Evolutionary conservation across 2,888 invertebrate species (phyloP).

Genomic region (Agonopterix alstromeriana): DNA sequence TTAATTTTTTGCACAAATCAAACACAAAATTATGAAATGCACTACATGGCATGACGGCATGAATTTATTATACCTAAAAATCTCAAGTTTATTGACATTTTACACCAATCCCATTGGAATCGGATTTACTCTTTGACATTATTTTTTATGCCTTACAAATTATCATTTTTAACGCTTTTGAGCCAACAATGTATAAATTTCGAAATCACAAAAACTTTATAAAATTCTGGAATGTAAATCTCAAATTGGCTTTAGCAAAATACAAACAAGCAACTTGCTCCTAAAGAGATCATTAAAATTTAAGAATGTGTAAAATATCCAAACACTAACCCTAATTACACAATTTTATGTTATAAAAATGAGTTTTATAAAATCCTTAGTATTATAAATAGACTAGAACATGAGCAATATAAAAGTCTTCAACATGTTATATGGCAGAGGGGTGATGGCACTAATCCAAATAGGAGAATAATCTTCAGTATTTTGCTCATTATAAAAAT

Average conservation of each 20-base stretch:
- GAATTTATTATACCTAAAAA: no score
- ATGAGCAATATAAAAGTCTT: slow-evolving; percentile 69
- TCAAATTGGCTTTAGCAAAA: slow-evolving; percentile 28
- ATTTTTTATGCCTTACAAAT: background rate
- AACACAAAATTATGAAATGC: no score
- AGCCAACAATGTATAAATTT: slow-evolving; percentile 17
- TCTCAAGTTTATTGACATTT: no score
- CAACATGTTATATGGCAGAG: slow-evolving; percentile 55
- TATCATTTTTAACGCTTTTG: slow-evolving; percentile 4
- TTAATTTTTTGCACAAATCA: no score
- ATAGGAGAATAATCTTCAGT: slow-evolving; percentile 20
- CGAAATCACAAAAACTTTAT: slow-evolving; percentile 17
- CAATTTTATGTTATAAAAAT: background rate
- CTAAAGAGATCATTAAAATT: slow-evolving; percentile 17
- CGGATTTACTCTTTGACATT: no score
- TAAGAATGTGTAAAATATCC: slow-evolving; percentile 8
- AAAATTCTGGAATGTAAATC: slow-evolving; percentile 47
- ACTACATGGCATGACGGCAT: no score
- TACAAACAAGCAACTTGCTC: background rate
- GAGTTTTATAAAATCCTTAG: slow-evolving; percentile 8
- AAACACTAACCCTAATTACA: slow-evolving; percentile 1
- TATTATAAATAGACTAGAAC: slow-evolving; percentile 64
- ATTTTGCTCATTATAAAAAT: slow-evolving; percentile 9
- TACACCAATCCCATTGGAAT: no score
- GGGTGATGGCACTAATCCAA: slow-evolving; percentile 48